Conservation (phyloP, 2,797 vertebrate genomes). For the Melanotaenia maccullochi region DNA sequence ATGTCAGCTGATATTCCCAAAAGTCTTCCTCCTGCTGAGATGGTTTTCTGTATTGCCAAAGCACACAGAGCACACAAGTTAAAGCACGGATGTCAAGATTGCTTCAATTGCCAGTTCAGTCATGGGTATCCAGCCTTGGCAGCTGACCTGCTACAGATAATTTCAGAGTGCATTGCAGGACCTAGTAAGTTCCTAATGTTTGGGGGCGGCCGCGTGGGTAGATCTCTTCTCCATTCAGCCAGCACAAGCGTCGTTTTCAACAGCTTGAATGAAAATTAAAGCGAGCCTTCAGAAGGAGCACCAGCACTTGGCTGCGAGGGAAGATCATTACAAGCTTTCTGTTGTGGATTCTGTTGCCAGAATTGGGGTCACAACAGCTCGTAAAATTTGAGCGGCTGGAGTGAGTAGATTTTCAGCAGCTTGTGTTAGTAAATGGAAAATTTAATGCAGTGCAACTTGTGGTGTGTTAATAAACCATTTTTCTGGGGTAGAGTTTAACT, state of each 20-base stretch:
- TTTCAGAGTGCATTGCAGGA: constrained; percentile 29
- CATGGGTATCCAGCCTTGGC: constrained; percentile 42
- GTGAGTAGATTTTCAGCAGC: constrained; percentile 22
- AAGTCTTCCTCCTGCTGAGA: constrained; percentile 41
- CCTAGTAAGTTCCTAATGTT: constrained; percentile 50
- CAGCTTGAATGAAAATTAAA: constrained; percentile 55
- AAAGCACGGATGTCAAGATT: constrained; percentile 47
- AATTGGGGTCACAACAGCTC: constrained; percentile 34
- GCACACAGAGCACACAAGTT: constrained; percentile 33
- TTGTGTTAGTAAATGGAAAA: constrained; percentile 34
- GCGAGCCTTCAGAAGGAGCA: constrained; percentile 28
- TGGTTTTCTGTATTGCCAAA: constrained; percentile 30
- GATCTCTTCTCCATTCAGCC: constrained; percentile 23
- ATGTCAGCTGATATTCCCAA: constrained; percentile 34
- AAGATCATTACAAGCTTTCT: constrained; percentile 34
- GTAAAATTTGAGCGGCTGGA: constrained; percentile 26
- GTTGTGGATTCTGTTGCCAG: constrained; percentile 27
- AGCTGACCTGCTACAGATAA: constrained; percentile 57
- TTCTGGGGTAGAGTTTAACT: constrained; percentile 4
- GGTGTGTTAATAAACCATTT: constrained; percentile 28
- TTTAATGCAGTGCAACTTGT: constrained; percentile 22
- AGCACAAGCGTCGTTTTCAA: constrained; percentile 44
- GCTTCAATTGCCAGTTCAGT: constrained; percentile 49
- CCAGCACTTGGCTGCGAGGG: constrained; percentile 23
- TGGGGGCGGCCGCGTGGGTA: constrained; percentile 24